These are phyloP conservation scores for Mantis religiosa DNA, from an alignment of 2,888 invertebrate genomes.

Conservation along the genomic window DNA sequence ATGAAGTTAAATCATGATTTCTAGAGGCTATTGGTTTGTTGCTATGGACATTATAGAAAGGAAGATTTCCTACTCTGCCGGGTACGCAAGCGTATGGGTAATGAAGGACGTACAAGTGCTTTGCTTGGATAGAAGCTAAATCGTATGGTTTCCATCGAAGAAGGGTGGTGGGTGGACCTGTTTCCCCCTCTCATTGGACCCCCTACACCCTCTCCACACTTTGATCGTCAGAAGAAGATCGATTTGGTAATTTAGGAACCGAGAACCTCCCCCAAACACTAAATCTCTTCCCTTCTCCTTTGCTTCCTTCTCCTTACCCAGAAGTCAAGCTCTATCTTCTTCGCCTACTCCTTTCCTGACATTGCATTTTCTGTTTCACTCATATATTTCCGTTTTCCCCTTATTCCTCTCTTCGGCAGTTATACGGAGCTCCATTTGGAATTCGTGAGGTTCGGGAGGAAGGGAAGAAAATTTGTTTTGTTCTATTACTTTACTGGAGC, in stretches of 20 bases:
- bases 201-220: slow-evolving; percentile 12
- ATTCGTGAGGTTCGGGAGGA: not conserved
- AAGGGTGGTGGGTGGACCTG: not conserved
- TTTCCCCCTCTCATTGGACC: not conserved
- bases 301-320: not conserved
- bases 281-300: not conserved
- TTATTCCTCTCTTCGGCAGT: not conserved
- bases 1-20: not conserved
- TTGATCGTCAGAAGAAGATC: slow-evolving; percentile 22
- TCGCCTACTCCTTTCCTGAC: not conserved
- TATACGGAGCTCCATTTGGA: not conserved
- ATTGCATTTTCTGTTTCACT: not conserved
- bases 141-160: not conserved
- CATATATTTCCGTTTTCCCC: not conserved
- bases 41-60: not conserved
- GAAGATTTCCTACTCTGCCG: not conserved
- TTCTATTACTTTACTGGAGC: not conserved
- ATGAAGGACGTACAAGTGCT: not conserved
- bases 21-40: not conserved
- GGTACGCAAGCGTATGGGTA: not conserved
- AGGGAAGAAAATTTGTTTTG: not conserved
- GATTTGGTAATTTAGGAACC: slow-evolving; percentile 26
- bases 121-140: not conserved
- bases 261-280: slow-evolving; percentile 5
- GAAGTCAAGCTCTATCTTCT: not conserved